Base-by-base conservation (phyloP, 2,888 invertebrate genomes). In the Apodemia zela region DNA sequence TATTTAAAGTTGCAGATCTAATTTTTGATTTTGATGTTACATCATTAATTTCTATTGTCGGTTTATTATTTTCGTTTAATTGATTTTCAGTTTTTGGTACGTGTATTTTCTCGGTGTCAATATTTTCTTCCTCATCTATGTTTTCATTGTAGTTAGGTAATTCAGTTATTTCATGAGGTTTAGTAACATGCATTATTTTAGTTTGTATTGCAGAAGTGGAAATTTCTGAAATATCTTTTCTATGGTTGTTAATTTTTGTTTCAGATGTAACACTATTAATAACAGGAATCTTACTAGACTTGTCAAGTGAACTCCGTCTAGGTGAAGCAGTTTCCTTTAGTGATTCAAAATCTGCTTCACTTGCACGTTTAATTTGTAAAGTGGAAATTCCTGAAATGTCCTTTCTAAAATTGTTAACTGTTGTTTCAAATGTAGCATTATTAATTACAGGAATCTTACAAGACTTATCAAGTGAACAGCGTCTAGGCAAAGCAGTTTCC, bases 401-500 rank as follows among this genome's bases (percentile, higher is more conserved):
- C n/a, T 13, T n/a, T n/a, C 7, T 57, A n/a, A 15, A 1, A 15
- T 7, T 6, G 8, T 57, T 15, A n/a, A 8, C 8, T 25, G 29
- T 57, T n/a, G 29, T 25, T 25, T 29, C 57, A 29, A 29, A n/a
- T 15, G 25, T 29, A 57, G 29, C 8, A 29, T 7, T 18, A 13
- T 51, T 21, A 7, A 59, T 59, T 11, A 63, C 42, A 29, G 63
- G 51, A 11, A 64, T 63, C 51, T 67, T 66, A 38, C 58, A 25
- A 54, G 63, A 18, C 18, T 68, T 67, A 65, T 73, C 70, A 21
- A 68, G 49, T 17, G 68, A 72, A 61, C 62, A 63, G 57, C 67
- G 65, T 61, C 57, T 57, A 2, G 29, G 57, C 8, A 57, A 15
- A 7, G 57, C 2, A 29, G 3, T 29, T 57, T 57, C 29, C 8